Conservation (phyloP, 1,140 invertebrate genomes). For the Sitodiplosis mosellana region DNA sequence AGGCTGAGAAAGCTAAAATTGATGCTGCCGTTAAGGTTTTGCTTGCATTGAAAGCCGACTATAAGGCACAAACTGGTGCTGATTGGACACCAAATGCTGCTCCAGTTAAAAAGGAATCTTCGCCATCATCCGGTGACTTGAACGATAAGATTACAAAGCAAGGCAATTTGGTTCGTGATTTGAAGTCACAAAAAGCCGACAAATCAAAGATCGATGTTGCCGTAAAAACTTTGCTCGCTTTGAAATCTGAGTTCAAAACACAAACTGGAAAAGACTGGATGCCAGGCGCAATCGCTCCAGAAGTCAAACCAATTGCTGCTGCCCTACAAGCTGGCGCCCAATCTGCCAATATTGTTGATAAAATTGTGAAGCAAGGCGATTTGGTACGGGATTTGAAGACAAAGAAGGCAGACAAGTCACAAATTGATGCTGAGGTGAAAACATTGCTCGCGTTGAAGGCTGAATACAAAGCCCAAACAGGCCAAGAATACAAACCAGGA, state of each 20-base stretch:
- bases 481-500: slow-evolving; percentile 30
- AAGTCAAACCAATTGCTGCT: background rate
- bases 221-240: slow-evolving; percentile 39
- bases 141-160: slow-evolving; percentile 40
- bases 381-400: slow-evolving; percentile 44
- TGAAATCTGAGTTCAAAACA: slow-evolving; percentile 50
- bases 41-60: slow-evolving; percentile 42
- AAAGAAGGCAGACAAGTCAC: slow-evolving; percentile 31
- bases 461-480: slow-evolving; percentile 35
- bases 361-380: slow-evolving; percentile 39
- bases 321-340: too few species aligned
- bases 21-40: slow-evolving; percentile 41
- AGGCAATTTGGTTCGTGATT: slow-evolving; percentile 49
- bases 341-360: too few species aligned
- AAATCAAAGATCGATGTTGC: slow-evolving; percentile 37
- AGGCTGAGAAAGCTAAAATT: slow-evolving; percentile 34
- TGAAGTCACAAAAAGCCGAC: slow-evolving; percentile 46
- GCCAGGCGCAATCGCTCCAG: slow-evolving; percentile 18
- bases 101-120: too few species aligned
- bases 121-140: slow-evolving; percentile 17
- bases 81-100: slow-evolving; percentile 32
- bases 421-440: slow-evolving; percentile 37
- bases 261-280: slow-evolving; percentile 43
- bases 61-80: slow-evolving; percentile 35
- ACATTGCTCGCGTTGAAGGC: slow-evolving; percentile 36